Evolutionary conservation across 2,113 vertebrate genomes (phyloP), one percentile per base, ranked within the genome.

Genomic region (Uria aalge): DNA sequence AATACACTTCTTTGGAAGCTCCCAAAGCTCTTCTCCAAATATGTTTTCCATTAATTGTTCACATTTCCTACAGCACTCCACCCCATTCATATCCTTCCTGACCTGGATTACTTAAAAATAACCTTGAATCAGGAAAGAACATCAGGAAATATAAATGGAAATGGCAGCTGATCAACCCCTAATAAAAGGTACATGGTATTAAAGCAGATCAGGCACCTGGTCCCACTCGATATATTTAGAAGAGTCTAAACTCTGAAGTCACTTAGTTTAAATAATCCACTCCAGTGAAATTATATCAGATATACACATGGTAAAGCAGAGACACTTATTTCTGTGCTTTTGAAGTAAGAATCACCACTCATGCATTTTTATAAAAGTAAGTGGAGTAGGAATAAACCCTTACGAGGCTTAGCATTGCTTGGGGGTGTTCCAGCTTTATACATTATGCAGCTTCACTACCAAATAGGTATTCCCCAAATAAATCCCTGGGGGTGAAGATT

Each of bases 81-180:
- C 98, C 97, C 91, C 84, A 84, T 87, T 96, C 76, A 92, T 80
- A 98, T 98, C 98, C 98, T 98, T 98, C 98, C 98, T 98, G 97
- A 95, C 40, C 91, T 71, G 50, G 80, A 56, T 89, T 88, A 95
- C 79, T 88, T 97, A 97, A 97, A 98, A 98, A 98, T 98, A 98
- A 96, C 95, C 47, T 90, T 55, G 71, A 93, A 93, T 79, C n/a
- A 45, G 97, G 92, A 94, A 52, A 93, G 94, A 96, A 86, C 84
- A 96, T 89, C 89, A 96, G 90, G 80, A 96, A 97, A 96, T 92
- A 96, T 79, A 94, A 95, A 92, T 85, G 92, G 90, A 93, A 97
- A 97, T 86, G 81, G 50, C 81, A 94, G 85, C 82, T 83, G 88
- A 89, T 84, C 78, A 93, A 80, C 32, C 47, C 81, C 88, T 53